phyloP scores from a whole-genome alignment of 2,888 invertebrate species.

The Drosophila prostipennis region DNA sequence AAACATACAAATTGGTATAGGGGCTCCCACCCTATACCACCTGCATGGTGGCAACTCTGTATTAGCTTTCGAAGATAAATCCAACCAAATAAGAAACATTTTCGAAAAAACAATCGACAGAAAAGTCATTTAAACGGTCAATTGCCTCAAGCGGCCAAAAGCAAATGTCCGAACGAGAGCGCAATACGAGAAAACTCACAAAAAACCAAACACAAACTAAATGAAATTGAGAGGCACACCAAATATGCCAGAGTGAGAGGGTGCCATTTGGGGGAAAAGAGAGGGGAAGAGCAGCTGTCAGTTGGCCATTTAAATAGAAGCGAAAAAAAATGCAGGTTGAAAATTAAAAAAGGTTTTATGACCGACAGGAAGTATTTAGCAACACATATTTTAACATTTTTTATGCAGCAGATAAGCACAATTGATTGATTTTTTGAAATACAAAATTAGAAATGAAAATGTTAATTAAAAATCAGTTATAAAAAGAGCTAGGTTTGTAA shows the following conservation, averaged over 20 bases:
- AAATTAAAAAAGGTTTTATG: slow-evolving; percentile 39
- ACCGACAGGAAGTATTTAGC: neutral
- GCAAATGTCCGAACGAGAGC: slow-evolving; percentile 63
- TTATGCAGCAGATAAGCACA: neutral
- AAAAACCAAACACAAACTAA: slow-evolving; percentile 42
- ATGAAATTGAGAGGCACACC: slow-evolving; percentile 47
- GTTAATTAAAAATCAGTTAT: too few species aligned
- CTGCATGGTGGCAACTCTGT: neutral
- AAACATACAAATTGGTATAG: neutral
- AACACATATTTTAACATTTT: slow-evolving; percentile 1
- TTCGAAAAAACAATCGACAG: slow-evolving; percentile 41
- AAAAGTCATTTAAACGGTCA: slow-evolving; percentile 77
- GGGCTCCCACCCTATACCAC: neutral
- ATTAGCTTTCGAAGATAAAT: slow-evolving; percentile 16
- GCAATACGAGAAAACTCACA: slow-evolving; percentile 25
- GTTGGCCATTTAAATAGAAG: slow-evolving; percentile 37
- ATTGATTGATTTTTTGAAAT: neutral
- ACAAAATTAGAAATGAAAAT: neutral
- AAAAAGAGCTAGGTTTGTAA: too few species aligned
- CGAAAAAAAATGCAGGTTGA: slow-evolving; percentile 36
- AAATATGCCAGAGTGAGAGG: neutral
- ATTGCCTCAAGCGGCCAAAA: slow-evolving; percentile 68
- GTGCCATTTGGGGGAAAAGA: slow-evolving; percentile 2
- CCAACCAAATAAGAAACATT: slow-evolving; percentile 30
- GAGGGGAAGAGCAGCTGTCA: slow-evolving; percentile 24